These are phyloP conservation scores for Rhinoraja longicauda DNA, from an alignment of 2,797 vertebrate species.

Conservation along the genomic window DNA sequence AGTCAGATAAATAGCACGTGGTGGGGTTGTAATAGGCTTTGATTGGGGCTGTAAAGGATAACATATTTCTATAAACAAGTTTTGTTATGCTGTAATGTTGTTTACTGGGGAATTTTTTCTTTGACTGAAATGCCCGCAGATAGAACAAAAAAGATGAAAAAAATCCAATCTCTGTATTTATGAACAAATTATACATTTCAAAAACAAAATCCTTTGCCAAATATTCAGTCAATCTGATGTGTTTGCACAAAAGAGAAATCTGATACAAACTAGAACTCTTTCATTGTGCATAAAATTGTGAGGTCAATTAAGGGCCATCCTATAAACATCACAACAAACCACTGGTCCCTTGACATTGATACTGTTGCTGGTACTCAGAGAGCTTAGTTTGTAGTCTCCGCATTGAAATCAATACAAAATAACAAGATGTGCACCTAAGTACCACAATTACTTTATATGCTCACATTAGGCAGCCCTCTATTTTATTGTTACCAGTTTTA, in stretches of 20 bases:
- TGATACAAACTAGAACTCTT: background rate
- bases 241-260: slow-evolving; percentile 13
- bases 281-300: background rate
- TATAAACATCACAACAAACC: slow-evolving; percentile 9
- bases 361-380: background rate
- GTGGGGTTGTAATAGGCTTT: too few relatives aligned
- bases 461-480: background rate
- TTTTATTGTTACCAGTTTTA: background rate
- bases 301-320: background rate
- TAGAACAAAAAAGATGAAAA: background rate
- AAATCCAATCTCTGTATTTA: background rate
- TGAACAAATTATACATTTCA: background rate
- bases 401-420: slow-evolving; percentile 23
- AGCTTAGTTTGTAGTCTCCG: background rate
- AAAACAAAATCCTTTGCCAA: background rate
- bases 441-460: too few relatives aligned
- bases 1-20: too few relatives aligned
- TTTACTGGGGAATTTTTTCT: background rate
- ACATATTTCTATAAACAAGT: background rate
- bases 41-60: too few relatives aligned
- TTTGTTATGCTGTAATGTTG: background rate
- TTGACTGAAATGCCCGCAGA: background rate
- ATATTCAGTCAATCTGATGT: background rate
- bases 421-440: background rate
- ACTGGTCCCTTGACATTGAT: background rate